A percentile compares a stretch with the other conserved stretches of the same genome.
Evolutionary conservation across 2,113 vertebrate genomes (phyloP).

Genomic region (Tiliqua scincoides): DNA sequence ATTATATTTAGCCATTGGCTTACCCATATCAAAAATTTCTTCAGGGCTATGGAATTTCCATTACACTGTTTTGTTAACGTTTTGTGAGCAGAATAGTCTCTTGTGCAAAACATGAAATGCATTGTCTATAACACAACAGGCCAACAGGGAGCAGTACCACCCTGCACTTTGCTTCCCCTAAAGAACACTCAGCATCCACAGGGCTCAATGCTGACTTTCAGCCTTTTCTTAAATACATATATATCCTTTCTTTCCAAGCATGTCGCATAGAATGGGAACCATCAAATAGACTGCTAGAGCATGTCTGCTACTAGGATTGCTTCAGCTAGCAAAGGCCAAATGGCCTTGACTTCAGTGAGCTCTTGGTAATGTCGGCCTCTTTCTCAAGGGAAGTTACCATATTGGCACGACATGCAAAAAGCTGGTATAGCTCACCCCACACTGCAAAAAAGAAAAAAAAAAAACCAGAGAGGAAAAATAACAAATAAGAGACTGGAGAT

Average conservation of each 20-base stretch:
- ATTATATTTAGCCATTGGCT: background rate
- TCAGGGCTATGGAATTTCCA: background rate
- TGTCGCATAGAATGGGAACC: background rate
- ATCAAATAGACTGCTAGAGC: background rate
- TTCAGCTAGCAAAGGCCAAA: background rate
- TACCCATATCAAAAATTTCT: background rate
- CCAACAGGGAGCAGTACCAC: conserved; percentile 75
- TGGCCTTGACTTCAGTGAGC: background rate
- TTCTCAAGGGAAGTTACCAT: background rate
- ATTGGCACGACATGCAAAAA: no score
- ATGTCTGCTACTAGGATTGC: background rate
- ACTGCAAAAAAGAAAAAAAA: no score
- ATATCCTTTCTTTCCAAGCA: background rate
- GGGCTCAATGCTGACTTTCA: conserved; percentile 32
- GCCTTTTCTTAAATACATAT: background rate
- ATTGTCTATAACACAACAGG: background rate
- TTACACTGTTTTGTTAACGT: rapidly evolving
- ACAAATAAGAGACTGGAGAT: no score
- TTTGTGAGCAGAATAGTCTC: conserved; percentile 22
- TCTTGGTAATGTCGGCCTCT: background rate
- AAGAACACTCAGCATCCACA: rapidly evolving
- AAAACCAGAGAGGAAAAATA: no score
- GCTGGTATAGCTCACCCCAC: no score
- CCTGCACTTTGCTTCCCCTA: conserved; percentile 2
- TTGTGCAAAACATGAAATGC: conserved; percentile 15